Evolutionary conservation across 2,797 vertebrate genomes (phyloP).

Genomic region (Eulemur rubriventer): DNA sequence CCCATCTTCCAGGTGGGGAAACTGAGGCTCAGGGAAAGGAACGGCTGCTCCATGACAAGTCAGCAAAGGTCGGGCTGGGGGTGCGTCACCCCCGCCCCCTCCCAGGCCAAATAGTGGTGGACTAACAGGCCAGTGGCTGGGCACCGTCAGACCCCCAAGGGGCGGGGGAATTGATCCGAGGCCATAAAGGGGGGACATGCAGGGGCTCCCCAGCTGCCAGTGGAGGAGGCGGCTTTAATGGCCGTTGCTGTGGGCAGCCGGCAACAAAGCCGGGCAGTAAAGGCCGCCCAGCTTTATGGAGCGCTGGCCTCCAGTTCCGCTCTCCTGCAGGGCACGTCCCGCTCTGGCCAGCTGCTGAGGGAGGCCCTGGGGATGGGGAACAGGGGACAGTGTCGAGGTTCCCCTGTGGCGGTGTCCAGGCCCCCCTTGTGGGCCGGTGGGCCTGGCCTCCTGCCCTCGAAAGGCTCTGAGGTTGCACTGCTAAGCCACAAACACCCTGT

Average conservation of each 20-base stretch:
- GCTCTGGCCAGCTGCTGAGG: background rate
- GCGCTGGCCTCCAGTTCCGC: background rate
- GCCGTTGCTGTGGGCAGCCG: background rate
- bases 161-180: background rate
- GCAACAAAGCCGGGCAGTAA: slow-evolving; percentile 32
- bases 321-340: background rate
- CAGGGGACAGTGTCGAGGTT: background rate
- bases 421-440: background rate
- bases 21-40: background rate
- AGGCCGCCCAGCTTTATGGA: slow-evolving; percentile 27
- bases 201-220: background rate
- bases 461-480: background rate
- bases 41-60: rapidly evolving
- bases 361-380: background rate
- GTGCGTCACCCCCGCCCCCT: background rate
- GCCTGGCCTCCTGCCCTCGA: too few species aligned
- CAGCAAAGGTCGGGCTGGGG: rapidly evolving
- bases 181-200: slow-evolving; percentile 1
- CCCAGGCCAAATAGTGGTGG: background rate
- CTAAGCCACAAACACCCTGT: background rate
- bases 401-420: background rate
- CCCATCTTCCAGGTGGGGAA: background rate
- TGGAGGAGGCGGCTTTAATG: background rate
- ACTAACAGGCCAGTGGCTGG: background rate
- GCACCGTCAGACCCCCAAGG: background rate